These are phyloP conservation scores for Zelleria hepariella DNA, from an alignment of 2,888 invertebrate genomes.

Conservation along the genomic window DNA sequence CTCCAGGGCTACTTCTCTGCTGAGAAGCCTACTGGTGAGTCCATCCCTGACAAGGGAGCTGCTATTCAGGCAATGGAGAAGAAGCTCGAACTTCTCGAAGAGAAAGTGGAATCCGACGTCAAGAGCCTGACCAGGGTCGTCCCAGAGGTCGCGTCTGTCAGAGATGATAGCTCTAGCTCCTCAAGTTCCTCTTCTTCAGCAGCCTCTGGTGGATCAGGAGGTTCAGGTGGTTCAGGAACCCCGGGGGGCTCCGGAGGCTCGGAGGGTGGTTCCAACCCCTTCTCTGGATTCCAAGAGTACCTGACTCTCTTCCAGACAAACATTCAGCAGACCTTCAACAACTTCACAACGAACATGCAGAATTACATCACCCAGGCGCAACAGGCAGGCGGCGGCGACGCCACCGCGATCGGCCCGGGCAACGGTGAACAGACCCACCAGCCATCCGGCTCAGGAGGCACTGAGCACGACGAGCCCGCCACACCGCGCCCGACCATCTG, in stretches of 20 bases:
- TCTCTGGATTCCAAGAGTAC: conserved; percentile 9
- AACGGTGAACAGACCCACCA: no score
- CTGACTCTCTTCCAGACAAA: conserved; percentile 14
- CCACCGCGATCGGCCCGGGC: conserved; percentile 6
- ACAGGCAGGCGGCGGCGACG: not conserved
- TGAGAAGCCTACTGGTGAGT: not conserved
- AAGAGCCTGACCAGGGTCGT: not conserved
- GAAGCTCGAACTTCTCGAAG: conserved; percentile 28
- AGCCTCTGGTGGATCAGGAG: no score
- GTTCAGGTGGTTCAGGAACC: no score
- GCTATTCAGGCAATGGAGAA: conserved; percentile 20
- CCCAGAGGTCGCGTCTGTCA: not conserved
- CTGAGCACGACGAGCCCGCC: conserved; percentile 20
- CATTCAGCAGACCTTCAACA: conserved; percentile 18
- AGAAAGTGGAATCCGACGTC: conserved; percentile 29
- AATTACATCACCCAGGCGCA: conserved; percentile 12
- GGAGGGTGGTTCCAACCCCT: conserved; percentile 4
- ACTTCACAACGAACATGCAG: conserved; percentile 16
- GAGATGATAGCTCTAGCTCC: no score
- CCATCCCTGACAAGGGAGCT: not conserved
- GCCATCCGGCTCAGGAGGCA: conserved; percentile 13
- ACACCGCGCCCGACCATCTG: conserved; percentile 16
- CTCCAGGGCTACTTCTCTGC: conserved; percentile 25
- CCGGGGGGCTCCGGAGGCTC: not conserved
- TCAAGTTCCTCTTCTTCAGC: no score